Evolutionary conservation across 2,113 vertebrate genomes (phyloP), one percentile per base, ranked within the genome.

Genomic region (Neodon shergylaensis): DNA sequence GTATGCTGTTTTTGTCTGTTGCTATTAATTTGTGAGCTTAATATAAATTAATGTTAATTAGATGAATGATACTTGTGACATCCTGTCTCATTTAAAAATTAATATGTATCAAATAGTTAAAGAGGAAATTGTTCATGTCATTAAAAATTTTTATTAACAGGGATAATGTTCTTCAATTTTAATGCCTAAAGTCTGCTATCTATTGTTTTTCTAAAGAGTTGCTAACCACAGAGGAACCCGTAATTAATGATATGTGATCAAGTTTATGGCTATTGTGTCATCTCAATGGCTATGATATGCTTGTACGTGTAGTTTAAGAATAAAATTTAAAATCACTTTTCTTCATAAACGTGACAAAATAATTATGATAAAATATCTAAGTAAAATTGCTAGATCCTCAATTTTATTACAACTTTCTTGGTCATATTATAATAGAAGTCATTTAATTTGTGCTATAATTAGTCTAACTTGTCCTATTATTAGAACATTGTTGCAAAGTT

Each of bases 361-460:
- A 72, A 31, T 39, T 82, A 49, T 89, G 66, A 70, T 79, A 86
- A 79, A 94, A 86, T 81, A 92, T 81, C 1, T 49, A 54, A 85
- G 26, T 63, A 9, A 90, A 74, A 94, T 58, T 26, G 54, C 39
- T 65, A 61, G 89, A 88, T 76, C 5, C 16, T 95, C 14, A 13
- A 26, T 93, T 90, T 84, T 79, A 81, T 93, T 78, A 63, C 3
- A 79, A 91, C 12, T 96, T 49, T 79, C 26, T 73, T 70, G 73
- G 52, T 31, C 1, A 79, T 36, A 81, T 24, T 36, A 79, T 36
- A 81, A 19, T 31, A 79, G 33, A 26, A 88, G 5, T 90, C 14
- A 2, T 42, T 16, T 22, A 70, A 81, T 19, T 52, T 61, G 5
- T 26, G 73, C 1, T 42, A 31, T 4, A 33, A 68, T 36, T 91